Evolutionary conservation across 2,113 vertebrate genomes (phyloP), one percentile per base, ranked within the genome.

Genomic region (Nothocercus nigrocapillus): DNA sequence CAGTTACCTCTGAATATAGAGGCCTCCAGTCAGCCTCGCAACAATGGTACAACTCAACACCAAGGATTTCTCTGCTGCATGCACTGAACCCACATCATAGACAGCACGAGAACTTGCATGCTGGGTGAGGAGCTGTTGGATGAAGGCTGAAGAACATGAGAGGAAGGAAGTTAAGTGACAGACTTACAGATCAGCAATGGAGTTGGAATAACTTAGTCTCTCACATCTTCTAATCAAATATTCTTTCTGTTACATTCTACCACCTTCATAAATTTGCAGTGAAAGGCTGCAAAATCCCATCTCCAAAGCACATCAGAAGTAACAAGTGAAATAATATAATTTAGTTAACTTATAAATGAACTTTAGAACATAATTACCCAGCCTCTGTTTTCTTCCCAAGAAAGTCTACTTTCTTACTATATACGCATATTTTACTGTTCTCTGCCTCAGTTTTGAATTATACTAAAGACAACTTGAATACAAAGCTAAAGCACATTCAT

Each of bases 31-130:
- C 70, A 49, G 75, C 79, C n/a, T 36, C 51, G 3, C 9, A 9
- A 2, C 0, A 38, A 7, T 13, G 54, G 76, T 80, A 49, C 68
- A 22, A 76, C 76, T 58, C 16, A 2, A 28, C 51, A 28, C 51
- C 54, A 49, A 51, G 77, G 22, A 32, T 61, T 74, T 18, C 78
- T 16, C 44, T 21, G 70, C 45, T n/a, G 51, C 45, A 0, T 3
- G 47, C 24, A 6, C 47, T 20, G 61, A 25, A 27, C 1, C 0
- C 54, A 53, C 54, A 0, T 32, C 61, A 32, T 54, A 61, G 66
- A 13, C 1, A 6, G 69, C 70, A 11, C 3, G 72, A 77, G 64
- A 19, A 21, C n/a, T 54, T 0, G 0, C n/a, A 42, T n/a, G 32
- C 61, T 70, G 61, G 20, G 2, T 20, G 68, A 32, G 64, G 3